Evolutionary conservation across 37 sponge, comb jelly and placozoan genomes (phyloP).

Genomic region (Dysidea cf. avara): DNA sequence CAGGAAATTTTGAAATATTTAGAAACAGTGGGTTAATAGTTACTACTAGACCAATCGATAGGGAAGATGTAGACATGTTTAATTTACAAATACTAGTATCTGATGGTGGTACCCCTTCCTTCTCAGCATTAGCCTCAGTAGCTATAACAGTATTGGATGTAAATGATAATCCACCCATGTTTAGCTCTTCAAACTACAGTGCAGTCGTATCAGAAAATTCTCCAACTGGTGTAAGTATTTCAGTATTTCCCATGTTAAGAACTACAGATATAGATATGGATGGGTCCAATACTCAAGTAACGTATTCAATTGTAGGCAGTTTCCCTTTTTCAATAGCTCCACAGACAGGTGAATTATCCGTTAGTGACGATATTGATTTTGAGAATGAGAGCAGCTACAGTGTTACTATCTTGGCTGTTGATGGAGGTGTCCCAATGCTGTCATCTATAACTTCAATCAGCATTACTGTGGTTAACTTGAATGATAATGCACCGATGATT

Average conservation of each 20-base stretch:
- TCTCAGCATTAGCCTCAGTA: slow-evolving; percentile 39
- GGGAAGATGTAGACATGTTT: slow-evolving; percentile 30
- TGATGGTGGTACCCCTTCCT: slow-evolving; percentile 59
- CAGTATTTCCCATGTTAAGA: slow-evolving; percentile 23
- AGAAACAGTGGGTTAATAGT: background rate
- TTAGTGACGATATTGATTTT: slow-evolving; percentile 18
- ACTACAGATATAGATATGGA: slow-evolving; percentile 42
- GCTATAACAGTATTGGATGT: slow-evolving; percentile 25
- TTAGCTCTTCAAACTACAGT: slow-evolving; percentile 7
- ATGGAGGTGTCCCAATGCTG: slow-evolving; percentile 43
- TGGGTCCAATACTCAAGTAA: slow-evolving; percentile 40
- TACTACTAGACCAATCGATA: slow-evolving; percentile 3
- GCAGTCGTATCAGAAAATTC: slow-evolving; percentile 36
- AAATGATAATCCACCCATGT: too few relatives aligned
- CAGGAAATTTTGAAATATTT: slow-evolving; percentile 11
- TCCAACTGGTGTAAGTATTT: slow-evolving; percentile 15
- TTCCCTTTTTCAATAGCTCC: slow-evolving; percentile 40
- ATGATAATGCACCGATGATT: slow-evolving; percentile 57
- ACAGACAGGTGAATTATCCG: slow-evolving; percentile 19
- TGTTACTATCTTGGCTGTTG: slow-evolving; percentile 38
- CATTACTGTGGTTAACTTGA: slow-evolving; percentile 40
- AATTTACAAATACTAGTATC: slow-evolving; percentile 34
- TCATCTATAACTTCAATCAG: slow-evolving; percentile 31
- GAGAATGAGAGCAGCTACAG: slow-evolving; percentile 11
- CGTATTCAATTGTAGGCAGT: slow-evolving; percentile 21